phyloP scores from a whole-genome alignment of 2,888 invertebrate genomes.

The Meghimatium bilineatum region DNA sequence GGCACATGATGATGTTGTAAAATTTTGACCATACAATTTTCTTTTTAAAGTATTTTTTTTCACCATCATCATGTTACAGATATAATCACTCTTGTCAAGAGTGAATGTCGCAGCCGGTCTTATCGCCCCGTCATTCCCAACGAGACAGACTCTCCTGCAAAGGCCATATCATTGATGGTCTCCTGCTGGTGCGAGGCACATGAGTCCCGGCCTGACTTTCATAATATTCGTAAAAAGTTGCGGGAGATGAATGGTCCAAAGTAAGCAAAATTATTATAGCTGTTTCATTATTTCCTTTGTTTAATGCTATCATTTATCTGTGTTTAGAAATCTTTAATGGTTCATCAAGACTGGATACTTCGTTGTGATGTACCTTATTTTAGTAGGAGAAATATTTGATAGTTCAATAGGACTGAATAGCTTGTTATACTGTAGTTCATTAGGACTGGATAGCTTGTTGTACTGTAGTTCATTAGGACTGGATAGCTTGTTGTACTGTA shows the following conservation, averaged over 20 bases:
- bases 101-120: constrained; percentile 46
- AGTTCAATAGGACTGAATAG: no score
- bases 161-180: constrained; percentile 64
- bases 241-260: constrained; percentile 63
- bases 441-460: no score
- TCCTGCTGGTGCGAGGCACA: constrained; percentile 70
- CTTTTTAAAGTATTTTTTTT: background rate
- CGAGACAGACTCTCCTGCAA: constrained; percentile 58
- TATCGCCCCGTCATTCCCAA: constrained; percentile 64
- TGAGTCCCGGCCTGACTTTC: constrained; percentile 67
- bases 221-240: constrained; percentile 62
- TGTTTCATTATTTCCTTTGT: no score
- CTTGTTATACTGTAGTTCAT: no score
- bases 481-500: no score
- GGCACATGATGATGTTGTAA: no score
- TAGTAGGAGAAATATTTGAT: no score
- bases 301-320: no score
- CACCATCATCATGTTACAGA: constrained; percentile 53
- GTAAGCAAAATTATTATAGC: constrained; percentile 50
- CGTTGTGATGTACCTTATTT: no score
- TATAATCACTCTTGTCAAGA: constrained; percentile 62
- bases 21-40: background rate
- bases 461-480: no score
- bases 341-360: no score
- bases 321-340: no score